Evolutionary conservation across 2,888 invertebrate species (phyloP).

Genomic region (Pristionchus maxplancki): DNA sequence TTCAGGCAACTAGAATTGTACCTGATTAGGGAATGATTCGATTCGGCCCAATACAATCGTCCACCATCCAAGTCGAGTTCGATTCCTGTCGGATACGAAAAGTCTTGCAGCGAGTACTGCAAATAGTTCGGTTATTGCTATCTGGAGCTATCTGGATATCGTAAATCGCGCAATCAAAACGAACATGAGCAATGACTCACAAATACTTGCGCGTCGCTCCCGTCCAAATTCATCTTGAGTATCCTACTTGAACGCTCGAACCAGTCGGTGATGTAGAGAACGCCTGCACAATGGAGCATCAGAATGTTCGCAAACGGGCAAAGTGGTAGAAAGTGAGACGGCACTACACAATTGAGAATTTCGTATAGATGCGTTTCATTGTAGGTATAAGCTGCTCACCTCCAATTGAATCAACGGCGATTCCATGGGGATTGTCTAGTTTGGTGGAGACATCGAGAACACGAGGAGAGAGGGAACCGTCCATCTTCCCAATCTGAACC

Average conservation of each 20-base stretch:
- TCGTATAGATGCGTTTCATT: not conserved
- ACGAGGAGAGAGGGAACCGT: slow-evolving; percentile 44
- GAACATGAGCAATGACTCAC: slow-evolving; percentile 45
- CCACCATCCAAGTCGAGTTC: slow-evolving; percentile 55
- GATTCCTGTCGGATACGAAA: slow-evolving; percentile 53
- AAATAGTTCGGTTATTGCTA: not conserved
- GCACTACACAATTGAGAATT: too few species aligned
- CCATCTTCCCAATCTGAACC: slow-evolving; percentile 37
- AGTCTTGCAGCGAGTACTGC: slow-evolving; percentile 51
- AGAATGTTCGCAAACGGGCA: too few species aligned
- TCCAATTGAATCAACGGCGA: slow-evolving; percentile 55
- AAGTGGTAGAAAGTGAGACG: too few species aligned
- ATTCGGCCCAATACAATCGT: slow-evolving; percentile 58
- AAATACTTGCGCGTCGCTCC: slow-evolving; percentile 52
- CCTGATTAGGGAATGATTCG: slow-evolving; percentile 52
- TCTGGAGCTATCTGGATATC: not conserved
- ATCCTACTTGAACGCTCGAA: slow-evolving; percentile 55
- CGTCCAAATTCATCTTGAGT: slow-evolving; percentile 58
- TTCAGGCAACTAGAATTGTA: not conserved
- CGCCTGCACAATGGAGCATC: not conserved
- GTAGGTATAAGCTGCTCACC: slow-evolving; percentile 47
- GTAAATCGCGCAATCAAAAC: not conserved
- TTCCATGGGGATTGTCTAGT: slow-evolving; percentile 52
- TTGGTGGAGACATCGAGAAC: not conserved
- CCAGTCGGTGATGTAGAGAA: slow-evolving; percentile 57